Conservation (phyloP, 2,113 vertebrate species). For the Bubo bubo region DNA sequence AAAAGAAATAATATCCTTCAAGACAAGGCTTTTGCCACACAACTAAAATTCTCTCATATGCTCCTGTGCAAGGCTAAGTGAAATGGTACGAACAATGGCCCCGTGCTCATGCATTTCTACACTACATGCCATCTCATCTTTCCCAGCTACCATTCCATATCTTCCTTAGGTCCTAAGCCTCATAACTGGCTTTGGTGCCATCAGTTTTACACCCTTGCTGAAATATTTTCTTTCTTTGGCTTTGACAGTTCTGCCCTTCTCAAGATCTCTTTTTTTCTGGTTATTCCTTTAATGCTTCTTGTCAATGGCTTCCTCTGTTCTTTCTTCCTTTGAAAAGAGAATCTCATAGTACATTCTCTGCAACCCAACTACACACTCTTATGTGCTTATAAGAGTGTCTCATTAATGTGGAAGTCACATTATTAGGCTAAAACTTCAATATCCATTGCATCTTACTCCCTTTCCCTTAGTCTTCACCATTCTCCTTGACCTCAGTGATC, state of each 20-base stretch:
- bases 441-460: not conserved
- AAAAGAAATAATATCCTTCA: not conserved
- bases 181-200: not conserved
- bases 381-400: not conserved
- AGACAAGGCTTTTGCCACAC: not conserved
- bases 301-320: not conserved
- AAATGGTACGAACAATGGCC: not conserved
- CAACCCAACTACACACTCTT: not conserved
- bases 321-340: not conserved
- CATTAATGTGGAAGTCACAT: not conserved
- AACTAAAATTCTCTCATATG: not conserved
- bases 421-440: not conserved
- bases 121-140: not conserved
- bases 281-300: not conserved
- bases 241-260: not conserved
- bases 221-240: not conserved
- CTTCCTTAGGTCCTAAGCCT: not conserved
- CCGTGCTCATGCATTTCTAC: not conserved
- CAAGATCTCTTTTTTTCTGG: not conserved
- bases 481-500: not conserved
- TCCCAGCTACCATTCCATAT: not conserved
- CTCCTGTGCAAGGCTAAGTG: not conserved
- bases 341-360: not conserved
- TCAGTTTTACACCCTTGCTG: not conserved
- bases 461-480: not conserved